Percentiles rank a stretch among this genome's conserved stretches.
Conservation (phyloP, 2,797 vertebrate species). For the Yasuhikotakia modesta region DNA sequence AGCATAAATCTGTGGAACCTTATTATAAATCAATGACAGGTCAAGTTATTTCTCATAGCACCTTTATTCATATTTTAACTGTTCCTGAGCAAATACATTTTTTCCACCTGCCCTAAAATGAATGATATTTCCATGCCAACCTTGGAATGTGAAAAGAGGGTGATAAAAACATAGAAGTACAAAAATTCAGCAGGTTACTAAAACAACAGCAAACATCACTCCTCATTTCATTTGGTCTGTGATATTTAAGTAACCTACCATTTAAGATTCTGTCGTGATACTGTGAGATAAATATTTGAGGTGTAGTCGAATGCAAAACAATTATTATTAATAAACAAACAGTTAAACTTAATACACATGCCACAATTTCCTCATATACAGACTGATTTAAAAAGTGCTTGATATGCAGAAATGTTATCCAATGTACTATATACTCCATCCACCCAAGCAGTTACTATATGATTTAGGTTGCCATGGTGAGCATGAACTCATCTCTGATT, state of each 20-base stretch:
- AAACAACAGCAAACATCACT: conserved; percentile 62
- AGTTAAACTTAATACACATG: conserved; percentile 74
- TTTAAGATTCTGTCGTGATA: conserved; percentile 33
- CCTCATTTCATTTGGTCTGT: conserved; percentile 38
- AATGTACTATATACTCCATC: conserved; percentile 78
- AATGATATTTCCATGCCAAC: conserved; percentile 71
- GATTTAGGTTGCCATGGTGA: conserved; percentile 63
- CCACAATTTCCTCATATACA: conserved; percentile 81
- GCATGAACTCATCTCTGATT: conserved; percentile 71
- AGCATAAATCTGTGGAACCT: not conserved
- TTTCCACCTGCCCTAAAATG: conserved; percentile 69
- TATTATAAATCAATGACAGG: conserved; percentile 22
- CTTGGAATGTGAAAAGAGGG: conserved; percentile 62
- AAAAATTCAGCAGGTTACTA: conserved; percentile 56
- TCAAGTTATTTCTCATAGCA: conserved; percentile 68
- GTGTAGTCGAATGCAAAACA: conserved; percentile 55
- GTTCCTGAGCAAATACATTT: conserved; percentile 79
- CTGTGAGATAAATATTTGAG: conserved; percentile 72
- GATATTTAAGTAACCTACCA: conserved; percentile 18
- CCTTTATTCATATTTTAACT: conserved; percentile 74
- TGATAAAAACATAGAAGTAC: conserved; percentile 61
- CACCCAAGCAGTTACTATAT: conserved; percentile 69
- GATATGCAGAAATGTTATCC: conserved; percentile 71
- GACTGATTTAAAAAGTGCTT: conserved; percentile 78
- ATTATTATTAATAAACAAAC: conserved; percentile 62